phyloP scores from a whole-genome alignment of 2,888 invertebrate species.

The Temnothorax unifasciatus region DNA sequence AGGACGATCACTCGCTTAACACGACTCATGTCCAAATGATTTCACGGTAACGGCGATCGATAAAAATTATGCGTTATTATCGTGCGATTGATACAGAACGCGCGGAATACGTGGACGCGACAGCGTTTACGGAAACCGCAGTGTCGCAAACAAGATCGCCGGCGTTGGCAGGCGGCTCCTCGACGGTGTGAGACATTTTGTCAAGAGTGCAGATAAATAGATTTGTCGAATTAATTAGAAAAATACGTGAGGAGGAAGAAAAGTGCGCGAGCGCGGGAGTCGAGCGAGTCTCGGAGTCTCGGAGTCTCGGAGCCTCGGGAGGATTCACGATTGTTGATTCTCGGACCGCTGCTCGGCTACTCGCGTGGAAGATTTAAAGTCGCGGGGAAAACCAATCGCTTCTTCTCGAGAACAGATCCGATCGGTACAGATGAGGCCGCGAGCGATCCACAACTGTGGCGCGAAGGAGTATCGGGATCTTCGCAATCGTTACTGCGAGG shows the following conservation, averaged over 20 bases:
- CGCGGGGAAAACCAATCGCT: not conserved
- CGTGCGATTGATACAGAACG: not conserved
- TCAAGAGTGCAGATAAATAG: slow-evolving; percentile 37
- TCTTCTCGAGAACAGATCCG: slow-evolving; percentile 24
- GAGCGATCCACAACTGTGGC: slow-evolving; percentile 81
- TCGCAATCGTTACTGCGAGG: slow-evolving; percentile 79
- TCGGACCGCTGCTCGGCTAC: not conserved
- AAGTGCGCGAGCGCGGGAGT: slow-evolving; percentile 1
- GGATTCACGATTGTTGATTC: slow-evolving; percentile 4
- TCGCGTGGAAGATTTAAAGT: not conserved
- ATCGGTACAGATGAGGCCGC: slow-evolving; percentile 83
- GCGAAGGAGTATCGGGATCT: slow-evolving; percentile 83
- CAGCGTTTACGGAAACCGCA: not conserved
- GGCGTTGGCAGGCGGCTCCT: not conserved
- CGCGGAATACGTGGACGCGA: not conserved
- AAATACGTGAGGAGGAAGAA: not conserved
- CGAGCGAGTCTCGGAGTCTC: not conserved
- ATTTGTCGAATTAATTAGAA: slow-evolving; percentile 8
- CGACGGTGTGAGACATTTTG: slow-evolving; percentile 3
- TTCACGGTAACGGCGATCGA: not conserved
- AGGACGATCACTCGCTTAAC: not conserved
- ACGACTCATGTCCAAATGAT: not conserved
- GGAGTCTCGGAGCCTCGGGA: not conserved
- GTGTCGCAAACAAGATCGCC: slow-evolving; percentile 6
- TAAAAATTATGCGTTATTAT: slow-evolving; percentile 24